phyloP scores from a whole-genome alignment of 2,113 vertebrate species.

The Lepus europaeus region DNA sequence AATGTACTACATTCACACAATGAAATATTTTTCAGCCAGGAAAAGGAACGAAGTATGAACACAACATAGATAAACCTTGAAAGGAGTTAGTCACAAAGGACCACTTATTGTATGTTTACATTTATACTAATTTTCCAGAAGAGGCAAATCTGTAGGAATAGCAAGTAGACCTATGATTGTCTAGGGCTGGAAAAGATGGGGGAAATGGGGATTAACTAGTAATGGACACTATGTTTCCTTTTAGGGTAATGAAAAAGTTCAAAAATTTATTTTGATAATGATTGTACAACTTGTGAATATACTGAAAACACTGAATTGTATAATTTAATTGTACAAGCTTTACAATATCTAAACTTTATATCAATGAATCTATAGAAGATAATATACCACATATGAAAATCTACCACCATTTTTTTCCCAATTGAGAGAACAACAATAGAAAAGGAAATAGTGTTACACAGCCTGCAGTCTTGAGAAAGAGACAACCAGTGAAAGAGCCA shows the following conservation, averaged over 20 bases:
- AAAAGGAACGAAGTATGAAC: neutral
- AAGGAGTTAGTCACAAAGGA: slow-evolving; percentile 43
- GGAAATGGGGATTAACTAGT: neutral
- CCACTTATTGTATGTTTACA: neutral
- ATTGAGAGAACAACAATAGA: slow-evolving; percentile 13
- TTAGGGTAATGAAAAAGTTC: neutral
- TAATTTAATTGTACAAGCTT: slow-evolving; percentile 21
- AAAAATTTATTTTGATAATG: slow-evolving; percentile 36
- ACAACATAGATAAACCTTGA: neutral
- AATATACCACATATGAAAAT: neutral
- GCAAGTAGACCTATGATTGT: neutral
- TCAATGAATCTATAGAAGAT: neutral
- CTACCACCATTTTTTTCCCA: neutral
- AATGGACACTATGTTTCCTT: neutral
- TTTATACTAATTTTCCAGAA: neutral
- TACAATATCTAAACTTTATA: slow-evolving; percentile 40
- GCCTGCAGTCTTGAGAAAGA: neutral
- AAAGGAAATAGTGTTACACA: slow-evolving; percentile 19
- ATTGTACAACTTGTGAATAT: neutral
- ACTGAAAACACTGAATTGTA: neutral
- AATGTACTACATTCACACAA: neutral
- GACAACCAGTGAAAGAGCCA: neutral
- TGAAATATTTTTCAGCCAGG: neutral
- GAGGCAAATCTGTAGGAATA: neutral
- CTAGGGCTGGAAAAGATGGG: neutral